Percentiles rank a stretch among this genome's conserved stretches.
Evolutionary conservation across 2,797 vertebrate genomes (phyloP).

Genomic region (Chelon labrosus): DNA sequence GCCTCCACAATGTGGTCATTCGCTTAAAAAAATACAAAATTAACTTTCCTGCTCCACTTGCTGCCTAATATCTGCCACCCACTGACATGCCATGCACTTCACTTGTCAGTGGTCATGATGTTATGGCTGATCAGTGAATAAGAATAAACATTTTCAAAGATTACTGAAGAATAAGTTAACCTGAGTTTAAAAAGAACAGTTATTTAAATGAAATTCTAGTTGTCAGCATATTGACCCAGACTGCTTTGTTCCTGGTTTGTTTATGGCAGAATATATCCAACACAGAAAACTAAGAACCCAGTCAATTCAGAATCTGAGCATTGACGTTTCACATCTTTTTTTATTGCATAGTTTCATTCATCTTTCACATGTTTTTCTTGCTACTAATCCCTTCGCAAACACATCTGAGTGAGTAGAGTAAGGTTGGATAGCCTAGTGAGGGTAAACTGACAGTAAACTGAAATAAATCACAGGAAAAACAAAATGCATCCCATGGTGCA

Average conservation of each 20-base stretch:
- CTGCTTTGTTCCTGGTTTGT: background rate
- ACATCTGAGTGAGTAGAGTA: constrained; percentile 15
- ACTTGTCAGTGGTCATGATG: too few species aligned
- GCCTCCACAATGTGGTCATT: too few species aligned
- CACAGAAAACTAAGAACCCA: background rate
- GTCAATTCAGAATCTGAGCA: background rate
- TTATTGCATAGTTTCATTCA: constrained; percentile 71
- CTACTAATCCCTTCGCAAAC: constrained; percentile 1
- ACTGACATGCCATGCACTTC: too few species aligned
- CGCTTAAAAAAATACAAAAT: too few species aligned
- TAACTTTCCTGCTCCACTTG: too few species aligned
- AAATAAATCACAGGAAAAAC: constrained; percentile 2
- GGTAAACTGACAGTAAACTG: background rate
- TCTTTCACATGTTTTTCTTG: background rate
- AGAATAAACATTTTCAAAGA: too few species aligned
- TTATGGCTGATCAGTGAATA: too few species aligned
- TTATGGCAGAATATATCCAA: background rate
- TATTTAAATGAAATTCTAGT: too few species aligned
- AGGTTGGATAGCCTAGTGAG: constrained; percentile 42
- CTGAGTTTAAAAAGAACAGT: too few species aligned
- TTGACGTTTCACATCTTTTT: constrained; percentile 23
- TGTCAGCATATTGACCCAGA: background rate
- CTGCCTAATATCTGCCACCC: too few species aligned
- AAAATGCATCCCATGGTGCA: background rate
- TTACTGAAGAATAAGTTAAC: too few species aligned